phyloP scores from a whole-genome alignment of 2,888 invertebrate species.

The Archaeoteleia sp. region DNA sequence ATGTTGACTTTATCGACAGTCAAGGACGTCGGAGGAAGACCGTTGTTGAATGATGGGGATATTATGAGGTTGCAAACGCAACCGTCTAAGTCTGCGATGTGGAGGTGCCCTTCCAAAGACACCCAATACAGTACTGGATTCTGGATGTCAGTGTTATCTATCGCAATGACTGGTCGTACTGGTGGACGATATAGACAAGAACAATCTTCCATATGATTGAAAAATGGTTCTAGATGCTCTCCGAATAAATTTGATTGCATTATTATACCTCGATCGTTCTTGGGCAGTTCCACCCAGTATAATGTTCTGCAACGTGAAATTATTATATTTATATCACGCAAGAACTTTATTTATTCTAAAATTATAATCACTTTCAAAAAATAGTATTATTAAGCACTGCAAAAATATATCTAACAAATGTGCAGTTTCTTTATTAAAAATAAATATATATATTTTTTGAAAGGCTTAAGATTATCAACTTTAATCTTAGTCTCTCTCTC shows the following conservation, averaged over 20 bases:
- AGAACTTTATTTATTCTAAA: no score
- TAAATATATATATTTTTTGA: no score
- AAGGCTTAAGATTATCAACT: no score
- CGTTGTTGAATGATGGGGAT: constrained; percentile 70
- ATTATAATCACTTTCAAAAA: no score
- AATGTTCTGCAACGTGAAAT: constrained; percentile 77
- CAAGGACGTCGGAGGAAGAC: constrained; percentile 81
- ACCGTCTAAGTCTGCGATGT: constrained; percentile 81
- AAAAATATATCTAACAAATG: background rate
- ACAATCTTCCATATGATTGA: constrained; percentile 77
- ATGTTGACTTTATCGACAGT: constrained; percentile 83
- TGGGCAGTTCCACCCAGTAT: constrained; percentile 84
- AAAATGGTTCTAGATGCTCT: constrained; percentile 77
- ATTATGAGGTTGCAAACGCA: constrained; percentile 81
- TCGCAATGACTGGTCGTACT: constrained; percentile 80
- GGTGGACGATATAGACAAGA: constrained; percentile 81
- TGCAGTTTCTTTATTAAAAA: background rate
- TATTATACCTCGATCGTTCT: constrained; percentile 78
- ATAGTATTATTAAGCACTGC: no score
- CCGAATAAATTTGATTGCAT: constrained; percentile 81
- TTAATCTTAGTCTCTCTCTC: no score
- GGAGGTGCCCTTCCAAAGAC: constrained; percentile 79
- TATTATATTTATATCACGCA: constrained; percentile 5
- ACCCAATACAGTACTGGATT: constrained; percentile 80
- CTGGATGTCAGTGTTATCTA: constrained; percentile 80